Base-by-base conservation (phyloP, 2,797 vertebrate genomes). In the Clangula hyemalis region DNA sequence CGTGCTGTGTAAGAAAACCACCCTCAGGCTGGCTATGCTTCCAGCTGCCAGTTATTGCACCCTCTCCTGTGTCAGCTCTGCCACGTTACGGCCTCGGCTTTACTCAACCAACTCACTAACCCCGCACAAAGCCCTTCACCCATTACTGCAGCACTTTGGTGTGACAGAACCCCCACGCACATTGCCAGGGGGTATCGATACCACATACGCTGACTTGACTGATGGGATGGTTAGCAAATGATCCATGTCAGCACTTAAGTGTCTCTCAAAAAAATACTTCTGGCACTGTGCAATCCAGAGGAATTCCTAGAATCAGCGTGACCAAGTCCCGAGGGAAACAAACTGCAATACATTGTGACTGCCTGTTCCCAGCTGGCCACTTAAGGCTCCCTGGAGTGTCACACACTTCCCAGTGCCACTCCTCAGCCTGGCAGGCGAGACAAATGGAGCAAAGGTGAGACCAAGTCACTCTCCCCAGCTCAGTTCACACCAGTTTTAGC, bases 401-500 rank as follows among this genome's bases (percentile, higher is more conserved):
- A 54, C 34, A 15, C n/a, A 11, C 54, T 79, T 61, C 58, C 43
- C n/a, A 56, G 25, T 4, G 36, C 36, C 53, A 77, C 65, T 25
- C 2, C 1, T 5, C 81, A 82, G 71, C 6, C 34, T 57, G 43
- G 13, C 19, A 71, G n/a, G 32, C 10, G 36, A 76, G 45, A 47
- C 65, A 84, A 86, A 39, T 3, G 34, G 78, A 71, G 43, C 16
- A 30, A 85, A 87, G 27, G 56, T 36, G 69, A 47, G 18, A 80
- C 15, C 1, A 1, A 21, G 51, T 8, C 68, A 85, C 12, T 27
- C 51, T 61, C 38, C 62, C 32, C 47, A 66, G 18, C 16, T 74
- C 57, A 0, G 2, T 6, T 28, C 62, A 61, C 0, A 0, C 18
- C 28, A 70, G 41, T 12, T 87, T 27, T 49, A 73, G 81, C 65